Evolutionary conservation across 2,888 invertebrate genomes (phyloP), one percentile per base, ranked within the genome.

Genomic region (Mythimna impura): DNA sequence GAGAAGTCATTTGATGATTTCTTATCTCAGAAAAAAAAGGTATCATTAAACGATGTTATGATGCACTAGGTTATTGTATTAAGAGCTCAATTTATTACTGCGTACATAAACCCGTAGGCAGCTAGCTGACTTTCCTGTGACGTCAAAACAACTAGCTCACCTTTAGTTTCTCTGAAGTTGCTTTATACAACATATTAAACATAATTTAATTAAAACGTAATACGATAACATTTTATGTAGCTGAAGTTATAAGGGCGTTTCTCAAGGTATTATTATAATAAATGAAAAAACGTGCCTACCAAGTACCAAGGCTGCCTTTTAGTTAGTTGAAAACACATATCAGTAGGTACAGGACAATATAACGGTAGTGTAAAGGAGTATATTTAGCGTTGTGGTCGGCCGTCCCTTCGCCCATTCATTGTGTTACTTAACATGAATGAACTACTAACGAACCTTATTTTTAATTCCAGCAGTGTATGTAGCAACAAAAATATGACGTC

Each of bases 361-460:
- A 67, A 40, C 64, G 65, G 66, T 73, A 65, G 73, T 80, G 65
- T 77, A 66, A 65, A 78, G 72, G 63, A 81, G 66, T 73, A 70
- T 82, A 82, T 81, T 81, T 34, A 65, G 67, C 75, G 68, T 52
- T 75, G 71, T 64, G 80, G 71, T 72, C 76, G 64, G 68, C 78
- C 66, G 71, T 76, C 71, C 81, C 76, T 79, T 71, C 69, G 73
- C 71, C 80, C 80, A 76, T 82, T 84, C 89, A 88, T 86, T 88
- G 86, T 90, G 86, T 87, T 87, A 83, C 76, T 63, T 75, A 79
- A 72, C 70, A 85, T 92, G 91, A 92, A 92, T 92, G 90, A 88
- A 91, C 82, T 87, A 76, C 89, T 91, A 91, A 91, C 89, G 89
- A 92, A 90, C 85, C 87, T 81, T 83, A 73, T 55, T 83, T 84